Evolutionary conservation across 2,797 vertebrate genomes (phyloP).

Genomic region (Trachurus trachurus): DNA sequence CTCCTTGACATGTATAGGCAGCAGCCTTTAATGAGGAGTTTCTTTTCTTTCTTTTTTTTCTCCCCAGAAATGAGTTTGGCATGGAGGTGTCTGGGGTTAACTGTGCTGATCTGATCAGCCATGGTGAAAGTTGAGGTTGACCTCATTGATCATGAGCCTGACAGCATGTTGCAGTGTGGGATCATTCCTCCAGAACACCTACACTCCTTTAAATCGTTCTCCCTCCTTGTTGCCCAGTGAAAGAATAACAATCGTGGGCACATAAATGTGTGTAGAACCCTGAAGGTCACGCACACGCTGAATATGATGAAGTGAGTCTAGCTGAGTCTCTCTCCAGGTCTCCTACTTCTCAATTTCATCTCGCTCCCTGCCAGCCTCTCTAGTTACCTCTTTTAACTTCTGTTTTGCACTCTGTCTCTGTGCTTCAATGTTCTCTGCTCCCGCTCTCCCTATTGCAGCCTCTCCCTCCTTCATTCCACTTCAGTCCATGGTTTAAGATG

Average conservation of each 20-base stretch:
- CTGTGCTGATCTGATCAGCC: slow-evolving; percentile 30
- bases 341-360: slow-evolving; percentile 51
- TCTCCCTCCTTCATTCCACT: slow-evolving; percentile 26
- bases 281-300: slow-evolving; percentile 63
- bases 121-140: slow-evolving; percentile 13
- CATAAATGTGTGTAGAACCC: slow-evolving; percentile 35
- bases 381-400: slow-evolving; percentile 60
- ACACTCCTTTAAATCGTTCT: slow-evolving; percentile 15
- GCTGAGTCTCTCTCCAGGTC: slow-evolving; percentile 41
- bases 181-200: slow-evolving; percentile 41
- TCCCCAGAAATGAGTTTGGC: background rate
- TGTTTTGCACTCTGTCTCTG: slow-evolving; percentile 49
- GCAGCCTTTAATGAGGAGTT: background rate
- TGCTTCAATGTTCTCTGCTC: slow-evolving; percentile 38
- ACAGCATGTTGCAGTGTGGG: slow-evolving; percentile 31
- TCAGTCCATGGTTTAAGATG: slow-evolving; percentile 59
- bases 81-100: slow-evolving; percentile 8
- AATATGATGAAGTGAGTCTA: slow-evolving; percentile 54
- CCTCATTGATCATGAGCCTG: slow-evolving; percentile 50
- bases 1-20: background rate
- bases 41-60: too few relatives aligned
- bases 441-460: slow-evolving; percentile 16
- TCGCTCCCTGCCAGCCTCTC: slow-evolving; percentile 8
- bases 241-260: slow-evolving; percentile 39
- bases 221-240: background rate